Percentiles rank a stretch among this genome's conserved stretches.
phyloP scores from a whole-genome alignment of 2,113 vertebrate species.

The Crotophaga sulcirostris region DNA sequence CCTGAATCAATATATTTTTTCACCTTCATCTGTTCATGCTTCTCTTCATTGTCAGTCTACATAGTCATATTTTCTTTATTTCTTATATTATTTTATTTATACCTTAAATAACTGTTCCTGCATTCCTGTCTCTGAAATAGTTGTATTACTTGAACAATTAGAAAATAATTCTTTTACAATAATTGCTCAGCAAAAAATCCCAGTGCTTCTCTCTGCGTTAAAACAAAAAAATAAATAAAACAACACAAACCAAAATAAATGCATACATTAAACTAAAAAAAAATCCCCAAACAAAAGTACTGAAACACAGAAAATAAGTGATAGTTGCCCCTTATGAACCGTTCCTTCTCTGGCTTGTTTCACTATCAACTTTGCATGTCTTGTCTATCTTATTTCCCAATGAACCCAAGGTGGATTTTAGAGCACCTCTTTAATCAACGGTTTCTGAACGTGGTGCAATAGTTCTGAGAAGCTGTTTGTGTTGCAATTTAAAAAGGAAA shows the following conservation, averaged over 20 bases:
- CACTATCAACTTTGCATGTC: background rate
- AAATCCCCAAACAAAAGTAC: rapidly evolving
- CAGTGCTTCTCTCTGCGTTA: background rate
- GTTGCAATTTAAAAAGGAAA: slow-evolving; percentile 19
- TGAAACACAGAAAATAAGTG: background rate
- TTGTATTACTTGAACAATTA: background rate
- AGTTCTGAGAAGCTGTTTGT: slow-evolving; percentile 25
- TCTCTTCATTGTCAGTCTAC: background rate
- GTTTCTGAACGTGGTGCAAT: background rate
- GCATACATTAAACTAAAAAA: background rate
- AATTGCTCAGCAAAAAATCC: background rate
- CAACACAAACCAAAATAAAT: background rate
- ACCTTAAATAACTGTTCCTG: background rate
- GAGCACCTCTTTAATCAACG: background rate
- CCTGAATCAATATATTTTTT: background rate
- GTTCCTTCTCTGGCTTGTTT: background rate
- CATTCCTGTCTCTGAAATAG: background rate
- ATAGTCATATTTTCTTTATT: background rate
- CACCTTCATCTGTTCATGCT: background rate
- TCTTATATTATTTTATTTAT: background rate
- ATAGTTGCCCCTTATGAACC: background rate
- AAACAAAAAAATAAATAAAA: too few relatives aligned
- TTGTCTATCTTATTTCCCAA: background rate
- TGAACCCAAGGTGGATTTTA: background rate
- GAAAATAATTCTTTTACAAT: background rate